Conservation (phyloP, 1,140 invertebrate species). For the Asobara japonica region DNA sequence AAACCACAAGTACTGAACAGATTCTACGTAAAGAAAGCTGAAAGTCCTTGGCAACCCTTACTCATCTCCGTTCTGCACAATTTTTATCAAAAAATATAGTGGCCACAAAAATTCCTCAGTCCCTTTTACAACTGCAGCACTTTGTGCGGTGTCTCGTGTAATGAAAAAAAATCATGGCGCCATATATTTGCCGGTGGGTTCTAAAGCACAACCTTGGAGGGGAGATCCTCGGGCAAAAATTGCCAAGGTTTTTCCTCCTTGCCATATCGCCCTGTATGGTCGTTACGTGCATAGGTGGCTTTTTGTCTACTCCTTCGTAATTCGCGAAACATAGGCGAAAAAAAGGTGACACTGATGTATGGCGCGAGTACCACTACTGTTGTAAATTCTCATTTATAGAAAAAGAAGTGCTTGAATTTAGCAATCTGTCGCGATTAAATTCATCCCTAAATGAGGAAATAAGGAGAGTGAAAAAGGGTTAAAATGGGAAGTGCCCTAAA, state of each 20-base stretch:
- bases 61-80: not conserved
- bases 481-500: too few species aligned
- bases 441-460: not conserved
- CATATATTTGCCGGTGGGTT: not conserved
- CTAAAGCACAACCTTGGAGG: not conserved
- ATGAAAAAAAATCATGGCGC: slow-evolving; percentile 14
- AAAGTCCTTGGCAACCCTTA: too few species aligned
- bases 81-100: slow-evolving; percentile 10
- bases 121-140: not conserved
- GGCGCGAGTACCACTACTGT: not conserved
- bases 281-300: slow-evolving; percentile 5
- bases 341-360: not conserved
- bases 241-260: slow-evolving; percentile 15
- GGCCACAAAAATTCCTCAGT: not conserved
- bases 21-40: too few species aligned
- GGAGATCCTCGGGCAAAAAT: not conserved
- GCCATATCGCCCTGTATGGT: slow-evolving; percentile 1
- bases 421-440: not conserved
- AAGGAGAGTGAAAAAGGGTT: too few species aligned
- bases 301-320: not conserved
- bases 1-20: too few species aligned
- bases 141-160: not conserved
- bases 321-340: not conserved
- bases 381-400: not conserved
- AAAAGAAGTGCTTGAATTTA: not conserved